Percentiles rank a stretch among this genome's conserved stretches.
Evolutionary conservation across 2,113 vertebrate genomes (phyloP).

Genomic region (Rutilus rutilus): DNA sequence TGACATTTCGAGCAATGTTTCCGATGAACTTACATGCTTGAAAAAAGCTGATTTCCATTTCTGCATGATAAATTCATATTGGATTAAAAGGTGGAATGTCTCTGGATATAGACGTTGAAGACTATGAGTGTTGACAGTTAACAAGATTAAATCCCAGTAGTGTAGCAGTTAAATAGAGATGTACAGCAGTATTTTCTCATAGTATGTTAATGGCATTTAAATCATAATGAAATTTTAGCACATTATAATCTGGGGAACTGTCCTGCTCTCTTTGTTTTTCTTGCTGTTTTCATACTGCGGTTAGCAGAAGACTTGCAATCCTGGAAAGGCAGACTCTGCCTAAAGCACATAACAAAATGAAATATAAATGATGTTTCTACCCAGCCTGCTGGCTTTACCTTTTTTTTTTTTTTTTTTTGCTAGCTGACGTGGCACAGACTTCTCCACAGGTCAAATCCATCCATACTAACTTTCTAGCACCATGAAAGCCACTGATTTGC

Average conservation of each 20-base stretch:
- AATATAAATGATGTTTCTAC: constrained; percentile 53
- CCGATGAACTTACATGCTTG: background rate
- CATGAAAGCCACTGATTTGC: constrained; percentile 2
- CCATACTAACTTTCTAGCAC: constrained; percentile 1
- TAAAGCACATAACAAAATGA: constrained; percentile 45
- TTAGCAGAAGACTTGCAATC: constrained; percentile 14
- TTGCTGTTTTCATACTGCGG: constrained; percentile 2
- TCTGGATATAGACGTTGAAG: background rate
- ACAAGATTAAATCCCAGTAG: background rate
- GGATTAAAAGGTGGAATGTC: background rate
- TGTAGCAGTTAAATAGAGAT: background rate
- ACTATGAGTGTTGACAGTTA: background rate
- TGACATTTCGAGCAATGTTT: constrained; percentile 9
- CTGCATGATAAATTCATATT: background rate
- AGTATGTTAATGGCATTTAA: background rate
- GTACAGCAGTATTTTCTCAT: background rate
- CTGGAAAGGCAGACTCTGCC: constrained; percentile 37
- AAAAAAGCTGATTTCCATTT: background rate
- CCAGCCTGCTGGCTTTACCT: constrained; percentile 24
- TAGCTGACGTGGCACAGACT: constrained; percentile 20
- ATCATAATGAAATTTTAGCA: constrained; percentile 7
- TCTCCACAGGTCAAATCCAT: constrained; percentile 30
- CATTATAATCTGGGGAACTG: background rate
- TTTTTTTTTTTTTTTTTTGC: constrained; percentile 22
- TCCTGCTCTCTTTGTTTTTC: background rate